phyloP scores from a whole-genome alignment of 2,888 invertebrate genomes.

The Toxonevra muliebris region DNA sequence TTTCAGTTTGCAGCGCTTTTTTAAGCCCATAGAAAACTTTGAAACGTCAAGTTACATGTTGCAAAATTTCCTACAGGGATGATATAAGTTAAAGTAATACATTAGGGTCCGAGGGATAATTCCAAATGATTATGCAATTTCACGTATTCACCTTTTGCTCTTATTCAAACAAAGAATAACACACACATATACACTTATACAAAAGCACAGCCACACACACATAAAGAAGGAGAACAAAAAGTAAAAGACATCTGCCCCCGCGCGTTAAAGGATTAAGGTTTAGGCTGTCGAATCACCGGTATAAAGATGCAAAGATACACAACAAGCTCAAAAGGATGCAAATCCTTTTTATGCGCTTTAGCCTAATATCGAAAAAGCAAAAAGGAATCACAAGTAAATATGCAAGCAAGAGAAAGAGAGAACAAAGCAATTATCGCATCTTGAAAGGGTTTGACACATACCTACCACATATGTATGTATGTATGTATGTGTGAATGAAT shows the following conservation, averaged over 20 bases:
- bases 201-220: not conserved
- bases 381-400: too few relatives aligned
- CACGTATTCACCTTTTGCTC: slow-evolving; percentile 24
- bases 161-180: slow-evolving; percentile 2
- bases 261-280: slow-evolving; percentile 14
- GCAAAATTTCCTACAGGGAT: not conserved
- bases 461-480: not conserved
- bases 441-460: slow-evolving; percentile 31
- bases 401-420: slow-evolving; percentile 1
- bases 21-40: too few relatives aligned
- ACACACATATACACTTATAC: not conserved
- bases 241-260: not conserved
- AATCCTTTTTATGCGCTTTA: slow-evolving; percentile 12
- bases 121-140: slow-evolving; percentile 37
- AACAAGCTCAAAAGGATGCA: slow-evolving; percentile 13
- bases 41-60: not conserved
- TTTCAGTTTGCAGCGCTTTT: too few relatives aligned
- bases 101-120: slow-evolving; percentile 32
- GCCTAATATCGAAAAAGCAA: not conserved
- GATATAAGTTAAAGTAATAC: not conserved
- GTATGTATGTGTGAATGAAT: not conserved
- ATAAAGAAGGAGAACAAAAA: not conserved
- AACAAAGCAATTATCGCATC: slow-evolving; percentile 34
- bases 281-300: not conserved
- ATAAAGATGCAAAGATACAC: slow-evolving; percentile 7